Conservation (phyloP, 2,888 invertebrate species). For the Nycteola revayana region DNA sequence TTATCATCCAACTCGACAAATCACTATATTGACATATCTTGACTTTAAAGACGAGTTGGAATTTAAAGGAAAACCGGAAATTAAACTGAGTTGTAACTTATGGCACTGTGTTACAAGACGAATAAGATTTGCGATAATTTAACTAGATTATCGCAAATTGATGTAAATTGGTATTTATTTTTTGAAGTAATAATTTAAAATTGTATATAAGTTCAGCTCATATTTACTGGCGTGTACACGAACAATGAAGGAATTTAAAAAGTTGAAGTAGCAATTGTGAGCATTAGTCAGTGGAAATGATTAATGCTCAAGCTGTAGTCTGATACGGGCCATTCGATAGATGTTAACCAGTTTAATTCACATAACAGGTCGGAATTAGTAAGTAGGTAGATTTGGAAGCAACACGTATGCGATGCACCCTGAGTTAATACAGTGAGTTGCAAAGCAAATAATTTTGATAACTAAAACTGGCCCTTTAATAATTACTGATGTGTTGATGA, state of each 20-base stretch:
- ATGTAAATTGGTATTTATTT: too few relatives aligned
- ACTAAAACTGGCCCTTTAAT: too few relatives aligned
- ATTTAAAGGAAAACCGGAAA: constrained; percentile 15
- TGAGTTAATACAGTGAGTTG: too few relatives aligned
- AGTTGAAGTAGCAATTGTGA: too few relatives aligned
- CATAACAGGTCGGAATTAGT: constrained; percentile 48
- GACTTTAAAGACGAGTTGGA: constrained; percentile 14
- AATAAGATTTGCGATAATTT: constrained; percentile 34
- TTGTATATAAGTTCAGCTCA: too few relatives aligned
- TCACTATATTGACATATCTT: constrained; percentile 35
- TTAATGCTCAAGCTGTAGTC: too few relatives aligned
- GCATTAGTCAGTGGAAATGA: too few relatives aligned
- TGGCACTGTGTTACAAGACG: constrained; percentile 1
- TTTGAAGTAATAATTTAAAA: too few relatives aligned
- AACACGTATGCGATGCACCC: constrained; percentile 49
- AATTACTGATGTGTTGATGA: too few relatives aligned
- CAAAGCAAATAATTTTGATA: too few relatives aligned
- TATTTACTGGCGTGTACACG: too few relatives aligned
- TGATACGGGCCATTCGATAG: constrained; percentile 42
- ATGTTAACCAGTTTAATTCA: constrained; percentile 59
- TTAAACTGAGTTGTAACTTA: constrained; percentile 8
- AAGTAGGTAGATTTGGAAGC: constrained; percentile 51
- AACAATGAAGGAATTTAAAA: too few relatives aligned
- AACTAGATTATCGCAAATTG: constrained; percentile 49
- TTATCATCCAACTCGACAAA: constrained; percentile 53